A percentile compares a stretch with the other conserved stretches of the same genome.
These are phyloP conservation scores for Phrynosoma platyrhinos DNA, from an alignment of 2,113 vertebrate genomes.

Conservation along the genomic window DNA sequence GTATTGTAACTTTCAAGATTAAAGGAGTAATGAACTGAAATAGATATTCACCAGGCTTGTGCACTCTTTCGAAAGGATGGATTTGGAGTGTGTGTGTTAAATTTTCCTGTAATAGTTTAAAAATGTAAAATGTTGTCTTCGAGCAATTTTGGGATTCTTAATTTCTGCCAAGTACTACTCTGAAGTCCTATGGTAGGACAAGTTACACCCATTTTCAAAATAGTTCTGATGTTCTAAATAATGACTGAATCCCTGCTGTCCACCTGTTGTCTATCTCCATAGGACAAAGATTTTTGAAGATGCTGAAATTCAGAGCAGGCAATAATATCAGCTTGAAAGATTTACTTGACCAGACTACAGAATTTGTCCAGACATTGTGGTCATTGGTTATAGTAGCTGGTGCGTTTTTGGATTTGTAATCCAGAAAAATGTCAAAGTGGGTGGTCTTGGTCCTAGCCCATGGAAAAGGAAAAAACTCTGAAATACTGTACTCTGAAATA, in stretches of 20 bases:
- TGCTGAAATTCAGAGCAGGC: not conserved
- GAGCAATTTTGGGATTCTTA: conserved; percentile 48
- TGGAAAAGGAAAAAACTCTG: not conserved
- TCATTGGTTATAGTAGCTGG: too few relatives aligned
- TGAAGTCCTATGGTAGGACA: not conserved
- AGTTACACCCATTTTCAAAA: not conserved
- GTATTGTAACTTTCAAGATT: conserved; percentile 81
- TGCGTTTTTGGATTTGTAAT: too few relatives aligned
- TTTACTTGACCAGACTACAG: too few relatives aligned
- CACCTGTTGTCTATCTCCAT: not conserved
- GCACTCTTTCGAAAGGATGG: conserved; percentile 73
- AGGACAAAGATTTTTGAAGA: not conserved
- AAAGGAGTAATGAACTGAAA: conserved; percentile 83
- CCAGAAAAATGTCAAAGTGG: too few relatives aligned
- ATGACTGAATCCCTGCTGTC: not conserved
- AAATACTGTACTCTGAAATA: conserved; percentile 44
- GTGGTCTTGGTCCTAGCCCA: not conserved
- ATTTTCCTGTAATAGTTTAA: conserved; percentile 70
- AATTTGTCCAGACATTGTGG: too few relatives aligned
- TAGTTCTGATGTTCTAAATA: not conserved
- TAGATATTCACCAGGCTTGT: conserved; percentile 76
- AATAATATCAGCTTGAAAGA: not conserved
- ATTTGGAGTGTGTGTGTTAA: conserved; percentile 59
- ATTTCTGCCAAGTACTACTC: not conserved
- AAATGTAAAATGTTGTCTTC: conserved; percentile 71